These are phyloP conservation scores for Tapera naevia DNA, from an alignment of 2,797 vertebrate genomes.

Conservation along the genomic window DNA sequence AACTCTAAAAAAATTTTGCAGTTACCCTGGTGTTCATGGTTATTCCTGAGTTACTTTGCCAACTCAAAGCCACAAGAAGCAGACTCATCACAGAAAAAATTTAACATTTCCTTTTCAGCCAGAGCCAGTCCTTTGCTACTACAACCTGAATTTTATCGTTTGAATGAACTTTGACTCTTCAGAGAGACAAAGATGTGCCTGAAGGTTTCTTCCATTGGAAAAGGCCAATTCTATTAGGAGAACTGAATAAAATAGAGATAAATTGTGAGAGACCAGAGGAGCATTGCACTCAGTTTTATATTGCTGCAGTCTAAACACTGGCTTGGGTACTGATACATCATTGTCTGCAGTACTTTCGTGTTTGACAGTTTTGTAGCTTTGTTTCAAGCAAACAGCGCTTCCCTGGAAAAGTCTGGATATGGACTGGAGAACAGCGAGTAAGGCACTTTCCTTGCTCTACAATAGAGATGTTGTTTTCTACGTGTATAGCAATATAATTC, in stretches of 20 bases:
- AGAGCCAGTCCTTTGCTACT: not conserved
- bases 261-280: not conserved
- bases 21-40: not conserved
- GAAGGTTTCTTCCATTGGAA: not conserved
- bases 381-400: not conserved
- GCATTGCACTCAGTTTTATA: not conserved
- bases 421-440: not conserved
- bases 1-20: not conserved
- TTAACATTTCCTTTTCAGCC: not conserved
- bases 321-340: not conserved
- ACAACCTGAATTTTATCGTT: not conserved
- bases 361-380: not conserved
- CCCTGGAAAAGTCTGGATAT: not conserved
- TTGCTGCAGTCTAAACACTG: not conserved
- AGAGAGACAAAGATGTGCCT: not conserved
- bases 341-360: not conserved
- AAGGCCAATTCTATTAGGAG: not conserved
- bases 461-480: not conserved
- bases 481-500: not conserved
- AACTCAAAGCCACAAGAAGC: not conserved
- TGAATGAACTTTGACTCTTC: not conserved
- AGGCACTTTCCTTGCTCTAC: not conserved
- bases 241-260: conserved; percentile 17
- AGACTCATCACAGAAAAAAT: not conserved
- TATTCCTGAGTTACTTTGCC: not conserved